A percentile compares a stretch with the other conserved stretches of the same genome.
Conservation (phyloP, 2,888 invertebrate genomes). For the Charanyca ferruginea region DNA sequence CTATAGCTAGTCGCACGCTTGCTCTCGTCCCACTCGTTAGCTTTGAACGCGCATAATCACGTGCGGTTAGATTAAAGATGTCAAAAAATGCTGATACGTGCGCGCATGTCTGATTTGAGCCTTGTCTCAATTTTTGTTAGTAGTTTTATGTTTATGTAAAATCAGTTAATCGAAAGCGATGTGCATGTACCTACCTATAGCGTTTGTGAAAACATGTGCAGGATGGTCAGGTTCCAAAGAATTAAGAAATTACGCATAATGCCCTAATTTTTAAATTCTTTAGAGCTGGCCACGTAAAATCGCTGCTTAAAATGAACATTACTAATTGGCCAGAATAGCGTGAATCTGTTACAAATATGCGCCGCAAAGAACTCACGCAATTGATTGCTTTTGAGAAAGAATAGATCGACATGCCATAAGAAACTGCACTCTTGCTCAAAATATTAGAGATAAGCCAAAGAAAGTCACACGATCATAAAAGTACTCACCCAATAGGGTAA, state of each 20-base stretch:
- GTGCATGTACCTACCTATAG: constrained; percentile 21
- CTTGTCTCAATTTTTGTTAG: not conserved
- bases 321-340: constrained; percentile 32
- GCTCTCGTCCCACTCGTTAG: no score
- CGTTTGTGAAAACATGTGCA: constrained; percentile 33
- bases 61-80: no score
- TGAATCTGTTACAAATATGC: constrained; percentile 43
- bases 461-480: constrained; percentile 10
- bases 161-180: constrained; percentile 16
- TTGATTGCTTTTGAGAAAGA: constrained; percentile 17
- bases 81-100: no score
- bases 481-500: constrained; percentile 1
- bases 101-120: no score
- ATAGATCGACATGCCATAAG: constrained; percentile 19
- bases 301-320: constrained; percentile 14
- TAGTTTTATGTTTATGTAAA: constrained; percentile 3
- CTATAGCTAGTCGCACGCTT: no score
- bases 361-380: constrained; percentile 15
- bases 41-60: no score
- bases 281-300: constrained; percentile 3
- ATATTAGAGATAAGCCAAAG: constrained; percentile 23
- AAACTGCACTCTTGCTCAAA: constrained; percentile 5
- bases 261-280: constrained; percentile 24
- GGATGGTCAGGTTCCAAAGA: constrained; percentile 16
- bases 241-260: constrained; percentile 2